These are phyloP conservation scores for Plotosus lineatus DNA, from an alignment of 2,113 vertebrate species.

Conservation along the genomic window DNA sequence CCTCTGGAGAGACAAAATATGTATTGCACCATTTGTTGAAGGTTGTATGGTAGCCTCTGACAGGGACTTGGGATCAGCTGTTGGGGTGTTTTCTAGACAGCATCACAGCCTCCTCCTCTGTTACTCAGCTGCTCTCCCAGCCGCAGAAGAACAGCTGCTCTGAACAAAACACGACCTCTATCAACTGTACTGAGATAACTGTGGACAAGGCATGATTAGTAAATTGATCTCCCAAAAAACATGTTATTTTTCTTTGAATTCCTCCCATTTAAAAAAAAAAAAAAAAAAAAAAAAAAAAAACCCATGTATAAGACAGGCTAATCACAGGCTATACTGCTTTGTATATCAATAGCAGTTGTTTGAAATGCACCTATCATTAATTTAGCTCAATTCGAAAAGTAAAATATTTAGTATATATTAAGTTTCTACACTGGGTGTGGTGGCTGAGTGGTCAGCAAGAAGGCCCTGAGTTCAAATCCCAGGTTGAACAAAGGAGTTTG, in stretches of 20 bases:
- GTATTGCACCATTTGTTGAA: slow-evolving; percentile 48
- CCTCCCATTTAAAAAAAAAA: slow-evolving; percentile 9
- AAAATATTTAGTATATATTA: not conserved
- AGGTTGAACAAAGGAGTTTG: too few relatives aligned
- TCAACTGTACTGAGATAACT: slow-evolving; percentile 17
- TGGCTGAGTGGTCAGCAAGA: too few relatives aligned
- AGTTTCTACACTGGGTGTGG: not conserved
- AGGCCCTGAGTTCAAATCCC: too few relatives aligned
- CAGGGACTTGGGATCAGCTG: slow-evolving; percentile 53
- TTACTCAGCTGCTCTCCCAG: slow-evolving; percentile 62
- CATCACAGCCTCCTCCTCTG: slow-evolving; percentile 47
- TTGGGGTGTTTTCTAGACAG: slow-evolving; percentile 51
- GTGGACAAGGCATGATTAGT: slow-evolving; percentile 21
- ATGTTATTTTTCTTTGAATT: slow-evolving; percentile 20
- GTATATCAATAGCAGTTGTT: not conserved
- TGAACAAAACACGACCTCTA: slow-evolving; percentile 41
- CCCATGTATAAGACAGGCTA: not conserved
- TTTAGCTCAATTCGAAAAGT: not conserved
- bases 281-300: too few relatives aligned
- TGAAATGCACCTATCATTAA: not conserved
- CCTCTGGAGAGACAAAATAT: slow-evolving; percentile 42
- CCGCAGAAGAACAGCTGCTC: slow-evolving; percentile 61
- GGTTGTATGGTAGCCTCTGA: slow-evolving; percentile 49
- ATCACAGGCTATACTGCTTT: not conserved
- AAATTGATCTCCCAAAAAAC: slow-evolving; percentile 21